Evolutionary conservation across 2,888 invertebrate genomes (phyloP).

Genomic region (Ceratothoa steindachneri): DNA sequence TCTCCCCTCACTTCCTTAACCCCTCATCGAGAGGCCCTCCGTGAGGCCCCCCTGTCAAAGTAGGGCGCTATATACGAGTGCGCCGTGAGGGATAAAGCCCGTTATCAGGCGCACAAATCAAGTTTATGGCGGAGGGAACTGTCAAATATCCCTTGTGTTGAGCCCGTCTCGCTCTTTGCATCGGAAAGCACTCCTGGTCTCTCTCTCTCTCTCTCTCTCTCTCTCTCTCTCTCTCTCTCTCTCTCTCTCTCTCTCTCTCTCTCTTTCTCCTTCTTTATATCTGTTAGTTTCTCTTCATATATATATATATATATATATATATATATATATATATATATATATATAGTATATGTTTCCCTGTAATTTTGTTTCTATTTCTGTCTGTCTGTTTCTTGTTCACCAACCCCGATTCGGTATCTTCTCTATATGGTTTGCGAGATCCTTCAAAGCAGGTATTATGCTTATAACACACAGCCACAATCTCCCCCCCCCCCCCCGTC

Average conservation of each 20-base stretch:
- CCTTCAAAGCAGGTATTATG: too few species aligned
- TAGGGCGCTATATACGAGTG: not conserved
- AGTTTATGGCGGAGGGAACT: constrained; percentile 6
- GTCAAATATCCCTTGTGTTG: constrained; percentile 9
- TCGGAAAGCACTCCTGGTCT: constrained; percentile 11
- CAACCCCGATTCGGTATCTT: too few species aligned
- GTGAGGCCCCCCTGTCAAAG: not conserved
- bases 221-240: constrained; percentile 12
- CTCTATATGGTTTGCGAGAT: too few species aligned
- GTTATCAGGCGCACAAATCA: constrained; percentile 10
- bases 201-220: constrained; percentile 9
- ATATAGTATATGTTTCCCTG: too few species aligned
- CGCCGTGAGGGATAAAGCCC: not conserved
- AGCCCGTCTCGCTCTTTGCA: not conserved
- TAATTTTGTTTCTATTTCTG: too few species aligned
- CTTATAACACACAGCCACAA: too few species aligned
- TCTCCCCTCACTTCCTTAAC: not conserved
- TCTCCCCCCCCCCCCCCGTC: too few species aligned
- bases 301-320: too few species aligned
- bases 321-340: too few species aligned
- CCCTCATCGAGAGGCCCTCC: not conserved
- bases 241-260: constrained; percentile 7
- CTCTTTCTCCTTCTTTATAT: too few species aligned
- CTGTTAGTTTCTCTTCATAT: too few species aligned
- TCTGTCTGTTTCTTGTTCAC: too few species aligned